Conservation (phyloP, 2,888 invertebrate genomes). For the Loripinus fragilis region DNA sequence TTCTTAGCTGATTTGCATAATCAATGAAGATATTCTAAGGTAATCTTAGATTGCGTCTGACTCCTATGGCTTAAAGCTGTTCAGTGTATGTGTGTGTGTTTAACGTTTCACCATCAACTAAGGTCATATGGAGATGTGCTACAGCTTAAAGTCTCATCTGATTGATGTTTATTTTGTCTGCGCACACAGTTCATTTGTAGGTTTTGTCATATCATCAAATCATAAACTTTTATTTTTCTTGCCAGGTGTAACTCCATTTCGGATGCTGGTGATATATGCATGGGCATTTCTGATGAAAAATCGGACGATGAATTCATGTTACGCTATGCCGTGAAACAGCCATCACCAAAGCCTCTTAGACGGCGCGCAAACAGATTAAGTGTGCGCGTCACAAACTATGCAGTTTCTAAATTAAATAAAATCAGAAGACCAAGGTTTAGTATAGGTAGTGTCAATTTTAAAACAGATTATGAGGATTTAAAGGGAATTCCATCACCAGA, state of each 20-base stretch:
- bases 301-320: constrained; percentile 37
- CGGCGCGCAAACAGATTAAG: constrained; percentile 42
- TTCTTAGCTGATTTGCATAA: too few relatives aligned
- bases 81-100: too few relatives aligned
- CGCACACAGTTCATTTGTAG: too few relatives aligned
- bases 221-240: too few relatives aligned
- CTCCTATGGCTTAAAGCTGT: too few relatives aligned
- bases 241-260: constrained; percentile 71
- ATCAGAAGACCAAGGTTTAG: constrained; percentile 49
- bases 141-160: too few relatives aligned
- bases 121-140: too few relatives aligned
- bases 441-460: constrained; percentile 46
- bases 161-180: too few relatives aligned
- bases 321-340: constrained; percentile 12
- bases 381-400: constrained; percentile 49
- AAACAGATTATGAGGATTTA: constrained; percentile 40
- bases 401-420: constrained; percentile 55
- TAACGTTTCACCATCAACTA: too few relatives aligned
- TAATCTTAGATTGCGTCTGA: too few relatives aligned
- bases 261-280: constrained; percentile 67
- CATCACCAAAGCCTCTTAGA: constrained; percentile 19
- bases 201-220: too few relatives aligned
- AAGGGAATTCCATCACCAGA: constrained; percentile 31
- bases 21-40: too few relatives aligned
- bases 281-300: constrained; percentile 59